Evolutionary conservation across 1,140 invertebrate genomes (phyloP).

Genomic region (Rhagoletis zephyria): DNA sequence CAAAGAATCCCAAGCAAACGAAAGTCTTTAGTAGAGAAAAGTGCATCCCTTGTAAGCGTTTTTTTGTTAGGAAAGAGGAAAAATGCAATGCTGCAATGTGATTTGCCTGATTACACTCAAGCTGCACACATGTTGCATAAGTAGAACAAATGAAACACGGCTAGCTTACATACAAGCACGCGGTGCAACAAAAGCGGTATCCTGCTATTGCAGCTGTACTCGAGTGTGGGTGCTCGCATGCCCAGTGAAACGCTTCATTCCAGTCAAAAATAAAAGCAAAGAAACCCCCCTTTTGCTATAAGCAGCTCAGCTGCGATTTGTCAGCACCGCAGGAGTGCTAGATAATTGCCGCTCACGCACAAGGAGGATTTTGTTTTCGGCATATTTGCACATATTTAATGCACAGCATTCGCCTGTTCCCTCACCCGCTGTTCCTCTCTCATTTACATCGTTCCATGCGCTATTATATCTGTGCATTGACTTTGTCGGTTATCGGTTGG

Average conservation of each 20-base stretch:
- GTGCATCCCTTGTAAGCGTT: not conserved
- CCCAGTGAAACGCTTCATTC: not conserved
- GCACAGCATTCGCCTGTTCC: not conserved
- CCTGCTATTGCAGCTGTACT: not conserved
- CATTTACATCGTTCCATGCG: not conserved
- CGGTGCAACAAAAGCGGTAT: not conserved
- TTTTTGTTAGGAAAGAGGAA: not conserved
- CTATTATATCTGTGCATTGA: slow-evolving; percentile 21
- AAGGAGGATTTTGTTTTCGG: slow-evolving; percentile 44
- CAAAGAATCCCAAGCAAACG: not conserved
- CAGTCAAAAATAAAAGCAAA: not conserved
- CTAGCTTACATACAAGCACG: slow-evolving; percentile 5
- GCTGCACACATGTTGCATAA: slow-evolving; percentile 28
- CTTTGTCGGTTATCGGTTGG: not conserved
- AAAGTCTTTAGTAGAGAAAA: not conserved
- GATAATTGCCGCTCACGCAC: slow-evolving; percentile 46
- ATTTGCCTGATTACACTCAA: not conserved
- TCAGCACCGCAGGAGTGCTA: slow-evolving; percentile 41
- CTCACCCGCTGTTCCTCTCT: not conserved
- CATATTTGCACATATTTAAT: slow-evolving; percentile 46
- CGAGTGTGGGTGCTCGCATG: not conserved
- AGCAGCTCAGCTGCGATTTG: slow-evolving; percentile 31
- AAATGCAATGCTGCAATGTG: not conserved
- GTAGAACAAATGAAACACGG: not conserved
- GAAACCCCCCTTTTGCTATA: not conserved